These are phyloP conservation scores for Hassar affinis DNA, from an alignment of 2,113 vertebrate species.

Conservation along the genomic window DNA sequence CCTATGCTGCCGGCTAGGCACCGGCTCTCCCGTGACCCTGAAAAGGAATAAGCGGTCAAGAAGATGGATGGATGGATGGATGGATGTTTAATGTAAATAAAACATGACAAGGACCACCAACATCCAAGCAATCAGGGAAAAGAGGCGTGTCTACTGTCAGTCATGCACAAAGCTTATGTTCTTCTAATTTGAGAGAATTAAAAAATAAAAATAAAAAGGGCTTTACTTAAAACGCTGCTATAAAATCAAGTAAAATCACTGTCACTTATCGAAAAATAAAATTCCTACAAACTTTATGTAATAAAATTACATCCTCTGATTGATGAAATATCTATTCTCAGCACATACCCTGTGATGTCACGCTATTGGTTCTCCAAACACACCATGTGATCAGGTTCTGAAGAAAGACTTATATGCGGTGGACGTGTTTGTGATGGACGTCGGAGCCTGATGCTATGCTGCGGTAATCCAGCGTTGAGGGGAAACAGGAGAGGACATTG, in stretches of 20 bases:
- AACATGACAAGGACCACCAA: neutral
- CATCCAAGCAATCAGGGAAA: neutral
- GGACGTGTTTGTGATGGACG: neutral
- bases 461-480: conserved; percentile 26
- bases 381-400: neutral
- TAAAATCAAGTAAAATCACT: neutral
- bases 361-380: neutral
- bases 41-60: too few species aligned
- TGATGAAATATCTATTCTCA: too few species aligned
- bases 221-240: neutral
- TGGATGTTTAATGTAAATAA: too few species aligned
- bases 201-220: neutral
- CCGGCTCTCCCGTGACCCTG: too few species aligned
- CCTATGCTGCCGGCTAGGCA: too few species aligned
- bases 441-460: neutral
- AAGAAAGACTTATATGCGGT: neutral
- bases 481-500: conserved; percentile 3
- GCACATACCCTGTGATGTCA: too few species aligned
- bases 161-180: neutral
- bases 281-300: neutral
- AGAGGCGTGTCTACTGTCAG: neutral
- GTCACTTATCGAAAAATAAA: neutral
- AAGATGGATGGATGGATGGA: too few species aligned
- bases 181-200: neutral
- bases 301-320: too few species aligned